Conservation (phyloP, 2,888 invertebrate genomes). For the Catocala sponsa region DNA sequence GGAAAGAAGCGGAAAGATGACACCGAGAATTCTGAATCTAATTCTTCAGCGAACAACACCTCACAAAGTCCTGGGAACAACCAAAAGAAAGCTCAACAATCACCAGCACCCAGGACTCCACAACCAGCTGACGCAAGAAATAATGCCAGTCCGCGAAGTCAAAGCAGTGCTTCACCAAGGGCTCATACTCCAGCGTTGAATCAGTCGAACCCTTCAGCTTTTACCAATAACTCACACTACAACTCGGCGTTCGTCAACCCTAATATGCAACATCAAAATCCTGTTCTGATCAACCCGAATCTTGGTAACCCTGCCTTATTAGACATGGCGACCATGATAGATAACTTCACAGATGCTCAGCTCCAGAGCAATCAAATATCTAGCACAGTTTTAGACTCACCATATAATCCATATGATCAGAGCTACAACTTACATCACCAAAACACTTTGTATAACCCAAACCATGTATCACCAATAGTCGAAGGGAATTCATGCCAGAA, state of each 20-base stretch:
- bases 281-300: conserved; percentile 83
- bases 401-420: conserved; percentile 89
- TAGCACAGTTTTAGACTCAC: conserved; percentile 93
- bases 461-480: conserved; percentile 85
- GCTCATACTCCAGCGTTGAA: conserved; percentile 77
- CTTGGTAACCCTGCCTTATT: conserved; percentile 88
- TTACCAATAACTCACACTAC: conserved; percentile 75
- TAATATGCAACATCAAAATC: conserved; percentile 76
- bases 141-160: conserved; percentile 81
- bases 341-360: conserved; percentile 92
- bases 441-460: conserved; percentile 88
- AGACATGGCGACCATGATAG: conserved; percentile 93
- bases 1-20: conserved; percentile 94
- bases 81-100: conserved; percentile 72
- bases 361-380: conserved; percentile 95
- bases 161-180: conserved; percentile 88
- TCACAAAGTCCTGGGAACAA: conserved; percentile 76
- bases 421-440: conserved; percentile 90
- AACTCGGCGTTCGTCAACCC: conserved; percentile 84
- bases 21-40: conserved; percentile 79
- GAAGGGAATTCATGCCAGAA: conserved; percentile 79
- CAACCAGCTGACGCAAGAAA: conserved; percentile 75
- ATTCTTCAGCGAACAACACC: conserved; percentile 63
- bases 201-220: conserved; percentile 75
- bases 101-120: conserved; percentile 79